These are phyloP conservation scores for Drosophila quinaria DNA, from an alignment of 2,888 invertebrate species.

Conservation along the genomic window DNA sequence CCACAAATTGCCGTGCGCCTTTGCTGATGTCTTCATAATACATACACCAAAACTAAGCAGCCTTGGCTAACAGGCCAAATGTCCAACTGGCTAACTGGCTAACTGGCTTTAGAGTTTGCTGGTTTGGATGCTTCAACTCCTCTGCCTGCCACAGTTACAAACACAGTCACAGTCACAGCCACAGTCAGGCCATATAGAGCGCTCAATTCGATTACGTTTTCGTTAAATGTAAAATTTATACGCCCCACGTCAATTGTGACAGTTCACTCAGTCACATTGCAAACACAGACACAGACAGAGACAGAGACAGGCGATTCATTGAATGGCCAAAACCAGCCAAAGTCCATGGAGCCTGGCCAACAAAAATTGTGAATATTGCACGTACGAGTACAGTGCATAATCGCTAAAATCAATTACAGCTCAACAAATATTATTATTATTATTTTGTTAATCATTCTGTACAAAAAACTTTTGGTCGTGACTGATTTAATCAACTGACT, in stretches of 20 bases:
- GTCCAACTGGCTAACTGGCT: conserved; percentile 33
- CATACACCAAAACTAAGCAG: conserved; percentile 36
- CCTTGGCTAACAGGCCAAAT: conserved; percentile 25
- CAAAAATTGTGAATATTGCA: conserved; percentile 59
- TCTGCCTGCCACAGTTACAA: conserved; percentile 20
- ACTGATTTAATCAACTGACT: no score
- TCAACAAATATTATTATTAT: not conserved
- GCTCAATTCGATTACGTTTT: conserved; percentile 83
- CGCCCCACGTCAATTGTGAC: conserved; percentile 83
- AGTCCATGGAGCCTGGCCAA: conserved; percentile 51
- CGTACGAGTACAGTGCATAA: conserved; percentile 61
- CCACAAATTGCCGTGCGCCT: conserved; percentile 78
- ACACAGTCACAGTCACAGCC: conserved; percentile 1
- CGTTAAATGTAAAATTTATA: conserved; percentile 83
- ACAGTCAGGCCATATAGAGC: conserved; percentile 78
- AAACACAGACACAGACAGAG: conserved; percentile 36
- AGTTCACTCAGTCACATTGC: conserved; percentile 77
- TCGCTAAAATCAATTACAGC: conserved; percentile 4
- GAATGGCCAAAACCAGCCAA: conserved; percentile 62
- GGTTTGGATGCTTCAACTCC: conserved; percentile 18
- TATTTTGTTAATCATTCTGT: no score
- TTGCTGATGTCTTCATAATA: conserved; percentile 77
- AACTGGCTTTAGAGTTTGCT: conserved; percentile 37
- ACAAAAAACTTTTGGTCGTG: no score
- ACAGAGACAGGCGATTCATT: conserved; percentile 49